Conservation (phyloP, 2,797 vertebrate genomes). For the Micropoecilia bifurca region DNA sequence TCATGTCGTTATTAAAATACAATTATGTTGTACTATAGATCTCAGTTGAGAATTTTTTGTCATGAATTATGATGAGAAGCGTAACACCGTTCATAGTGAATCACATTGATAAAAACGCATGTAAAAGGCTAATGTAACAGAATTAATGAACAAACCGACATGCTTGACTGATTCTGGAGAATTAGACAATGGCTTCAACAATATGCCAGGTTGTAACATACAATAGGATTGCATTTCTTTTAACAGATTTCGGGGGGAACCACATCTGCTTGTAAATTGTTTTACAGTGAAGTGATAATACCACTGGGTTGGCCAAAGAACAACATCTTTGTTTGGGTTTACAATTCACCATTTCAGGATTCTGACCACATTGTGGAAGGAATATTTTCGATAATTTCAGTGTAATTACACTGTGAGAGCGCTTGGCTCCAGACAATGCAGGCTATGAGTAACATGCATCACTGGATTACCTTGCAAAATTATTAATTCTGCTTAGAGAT, state of each 20-base stretch:
- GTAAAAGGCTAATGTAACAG: neutral
- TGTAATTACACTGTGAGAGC: neutral
- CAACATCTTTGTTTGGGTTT: neutral
- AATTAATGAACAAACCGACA: neutral
- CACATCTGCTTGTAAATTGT: neutral
- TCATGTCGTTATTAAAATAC: neutral
- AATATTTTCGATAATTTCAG: neutral
- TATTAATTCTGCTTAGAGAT: neutral
- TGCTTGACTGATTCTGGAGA: neutral
- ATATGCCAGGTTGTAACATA: neutral
- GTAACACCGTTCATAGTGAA: neutral
- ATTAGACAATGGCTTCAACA: neutral
- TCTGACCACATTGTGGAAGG: neutral
- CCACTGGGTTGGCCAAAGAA: neutral
- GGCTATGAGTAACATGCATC: neutral
- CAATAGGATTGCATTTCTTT: neutral
- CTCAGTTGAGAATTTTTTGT: neutral
- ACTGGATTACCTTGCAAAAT: neutral
- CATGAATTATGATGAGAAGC: neutral
- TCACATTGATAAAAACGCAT: neutral
- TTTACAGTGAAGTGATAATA: neutral
- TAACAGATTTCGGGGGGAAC: neutral
- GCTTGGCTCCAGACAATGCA: neutral
- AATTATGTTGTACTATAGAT: neutral
- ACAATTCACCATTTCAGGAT: neutral